phyloP scores from a whole-genome alignment of 2,113 vertebrate genomes.

The Phylloscopus trochilus region DNA sequence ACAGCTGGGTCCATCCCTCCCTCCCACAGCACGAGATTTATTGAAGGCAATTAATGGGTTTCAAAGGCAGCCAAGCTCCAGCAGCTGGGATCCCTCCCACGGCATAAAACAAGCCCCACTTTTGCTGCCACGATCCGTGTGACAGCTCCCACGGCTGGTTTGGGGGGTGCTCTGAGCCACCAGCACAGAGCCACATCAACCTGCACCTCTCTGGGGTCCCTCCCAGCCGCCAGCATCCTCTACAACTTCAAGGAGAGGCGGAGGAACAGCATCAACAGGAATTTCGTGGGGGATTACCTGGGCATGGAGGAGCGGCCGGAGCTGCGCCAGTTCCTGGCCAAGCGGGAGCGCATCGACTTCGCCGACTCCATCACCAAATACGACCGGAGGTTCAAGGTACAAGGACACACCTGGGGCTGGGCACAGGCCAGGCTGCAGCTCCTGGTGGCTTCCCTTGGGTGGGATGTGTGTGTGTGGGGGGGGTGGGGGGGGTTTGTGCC shows the following conservation, averaged over 20 bases:
- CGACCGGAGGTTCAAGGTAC: constrained; percentile 96
- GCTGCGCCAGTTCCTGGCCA: constrained; percentile 90
- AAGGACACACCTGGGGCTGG: background rate
- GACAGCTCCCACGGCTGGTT: accelerated
- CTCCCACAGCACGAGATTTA: background rate
- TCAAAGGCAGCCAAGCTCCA: background rate
- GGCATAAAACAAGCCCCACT: background rate
- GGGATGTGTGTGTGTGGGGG: background rate
- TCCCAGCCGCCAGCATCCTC: constrained; percentile 90
- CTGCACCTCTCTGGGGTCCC: background rate
- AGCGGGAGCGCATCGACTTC: constrained; percentile 90
- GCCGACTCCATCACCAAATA: constrained; percentile 92
- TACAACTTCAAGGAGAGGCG: constrained; percentile 92
- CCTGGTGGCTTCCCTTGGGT: background rate
- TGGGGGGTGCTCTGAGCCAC: background rate
- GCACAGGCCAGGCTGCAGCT: background rate
- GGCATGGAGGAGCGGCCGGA: constrained; percentile 93
- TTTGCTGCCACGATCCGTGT: accelerated
- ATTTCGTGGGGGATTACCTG: constrained; percentile 96
- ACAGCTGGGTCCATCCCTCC: background rate
- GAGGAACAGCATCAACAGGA: constrained; percentile 96
- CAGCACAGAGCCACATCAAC: background rate
- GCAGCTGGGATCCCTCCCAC: background rate
- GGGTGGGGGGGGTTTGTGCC: background rate
- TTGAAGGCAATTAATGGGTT: background rate